Conservation (phyloP, 2,797 vertebrate species). For the Anisognathus igniventris region DNA sequence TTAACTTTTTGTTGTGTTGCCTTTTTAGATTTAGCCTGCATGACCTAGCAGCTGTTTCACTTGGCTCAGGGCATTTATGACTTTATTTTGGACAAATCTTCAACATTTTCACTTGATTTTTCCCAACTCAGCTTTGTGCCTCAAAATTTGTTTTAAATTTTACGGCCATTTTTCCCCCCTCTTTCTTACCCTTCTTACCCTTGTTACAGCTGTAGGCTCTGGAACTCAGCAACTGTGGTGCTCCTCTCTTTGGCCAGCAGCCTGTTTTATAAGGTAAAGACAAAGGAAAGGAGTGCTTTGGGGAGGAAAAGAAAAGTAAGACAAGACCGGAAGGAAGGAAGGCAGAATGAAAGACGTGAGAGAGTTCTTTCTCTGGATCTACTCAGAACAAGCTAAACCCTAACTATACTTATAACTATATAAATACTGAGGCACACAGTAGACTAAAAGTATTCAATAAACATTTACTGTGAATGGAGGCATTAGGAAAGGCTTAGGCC, state of each 20-base stretch:
- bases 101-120: constrained; percentile 77
- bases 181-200: background rate
- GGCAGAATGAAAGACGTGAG: background rate
- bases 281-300: background rate
- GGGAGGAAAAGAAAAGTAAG: background rate
- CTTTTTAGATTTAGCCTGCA: constrained; percentile 61
- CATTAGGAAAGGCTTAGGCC: constrained; percentile 81
- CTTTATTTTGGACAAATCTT: constrained; percentile 80
- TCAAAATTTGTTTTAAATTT: constrained; percentile 82
- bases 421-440: constrained; percentile 79
- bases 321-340: background rate
- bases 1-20: constrained; percentile 40
- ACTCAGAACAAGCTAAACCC: constrained; percentile 67
- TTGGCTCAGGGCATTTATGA: constrained; percentile 75
- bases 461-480: constrained; percentile 84
- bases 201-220: constrained; percentile 71
- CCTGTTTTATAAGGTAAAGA: constrained; percentile 33
- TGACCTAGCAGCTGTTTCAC: constrained; percentile 78
- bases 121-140: constrained; percentile 66
- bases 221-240: constrained; percentile 57
- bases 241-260: constrained; percentile 22
- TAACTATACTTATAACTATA: constrained; percentile 54
- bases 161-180: constrained; percentile 51
- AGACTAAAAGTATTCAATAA: constrained; percentile 79
- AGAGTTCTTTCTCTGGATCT: constrained; percentile 55